phyloP scores from a whole-genome alignment of 2,888 invertebrate genomes.

The Linnaemya tessellans region DNA sequence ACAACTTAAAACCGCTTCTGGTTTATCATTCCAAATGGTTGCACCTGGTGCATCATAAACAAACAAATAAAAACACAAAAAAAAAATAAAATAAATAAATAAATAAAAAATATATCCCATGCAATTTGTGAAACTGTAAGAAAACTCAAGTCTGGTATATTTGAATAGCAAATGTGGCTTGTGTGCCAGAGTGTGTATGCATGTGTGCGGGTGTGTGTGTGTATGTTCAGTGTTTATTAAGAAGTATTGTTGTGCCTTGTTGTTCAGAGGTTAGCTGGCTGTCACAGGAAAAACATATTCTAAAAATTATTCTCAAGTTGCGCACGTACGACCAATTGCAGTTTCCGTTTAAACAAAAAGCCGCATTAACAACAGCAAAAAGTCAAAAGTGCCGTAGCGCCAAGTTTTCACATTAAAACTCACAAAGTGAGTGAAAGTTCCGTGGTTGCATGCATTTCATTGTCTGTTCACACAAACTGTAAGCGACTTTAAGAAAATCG shows the following conservation, averaged over 20 bases:
- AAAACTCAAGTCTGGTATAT: slow-evolving; percentile 21
- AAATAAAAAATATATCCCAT: slow-evolving; percentile 14
- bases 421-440: slow-evolving; percentile 17
- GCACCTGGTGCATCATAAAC: not conserved
- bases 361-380: slow-evolving; percentile 18
- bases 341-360: slow-evolving; percentile 40
- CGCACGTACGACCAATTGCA: slow-evolving; percentile 46
- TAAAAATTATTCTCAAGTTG: slow-evolving; percentile 52
- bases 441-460: slow-evolving; percentile 36
- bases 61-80: not conserved
- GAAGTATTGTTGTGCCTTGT: not conserved
- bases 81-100: not conserved
- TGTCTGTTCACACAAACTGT: slow-evolving; percentile 12
- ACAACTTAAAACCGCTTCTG: slow-evolving; percentile 43
- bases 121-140: slow-evolving; percentile 30
- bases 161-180: slow-evolving; percentile 34
- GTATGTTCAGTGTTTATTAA: slow-evolving; percentile 22
- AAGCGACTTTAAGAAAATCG: slow-evolving; percentile 20
- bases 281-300: slow-evolving; percentile 35
- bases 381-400: slow-evolving; percentile 36
- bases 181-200: not conserved
- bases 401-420: slow-evolving; percentile 26
- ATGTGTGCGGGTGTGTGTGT: slow-evolving; percentile 13
- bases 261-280: slow-evolving; percentile 29
- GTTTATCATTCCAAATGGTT: slow-evolving; percentile 14